These are phyloP conservation scores for Cryptus viduatorius DNA, from an alignment of 2,888 invertebrate species.

Conservation along the genomic window DNA sequence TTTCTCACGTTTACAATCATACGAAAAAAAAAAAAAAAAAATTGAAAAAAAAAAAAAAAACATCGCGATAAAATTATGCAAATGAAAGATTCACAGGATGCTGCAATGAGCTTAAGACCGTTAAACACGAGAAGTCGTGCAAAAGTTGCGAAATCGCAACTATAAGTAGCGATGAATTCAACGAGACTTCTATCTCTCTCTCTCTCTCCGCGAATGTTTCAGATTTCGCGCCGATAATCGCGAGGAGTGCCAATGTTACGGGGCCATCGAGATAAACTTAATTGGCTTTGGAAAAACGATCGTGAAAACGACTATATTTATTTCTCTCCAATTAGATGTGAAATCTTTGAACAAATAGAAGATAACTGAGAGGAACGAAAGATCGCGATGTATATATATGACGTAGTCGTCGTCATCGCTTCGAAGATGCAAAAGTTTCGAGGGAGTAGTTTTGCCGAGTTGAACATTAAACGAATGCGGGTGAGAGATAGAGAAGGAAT, in stretches of 20 bases:
- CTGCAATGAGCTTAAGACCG: neutral
- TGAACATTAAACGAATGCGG: neutral
- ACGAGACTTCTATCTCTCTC: neutral
- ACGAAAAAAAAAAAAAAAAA: neutral
- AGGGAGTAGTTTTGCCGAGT: slow-evolving; percentile 26
- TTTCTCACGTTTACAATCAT: neutral
- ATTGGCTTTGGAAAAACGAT: neutral
- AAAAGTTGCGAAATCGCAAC: neutral
- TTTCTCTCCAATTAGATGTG: neutral
- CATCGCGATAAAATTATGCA: neutral
- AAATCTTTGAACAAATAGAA: too few relatives aligned
- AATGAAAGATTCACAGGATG: too few relatives aligned
- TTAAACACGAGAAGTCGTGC: neutral
- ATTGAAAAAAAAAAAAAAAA: slow-evolving; percentile 1
- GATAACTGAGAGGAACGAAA: too few relatives aligned
- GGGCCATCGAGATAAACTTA: slow-evolving; percentile 5
- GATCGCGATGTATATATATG: neutral
- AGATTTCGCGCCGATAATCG: slow-evolving; percentile 2
- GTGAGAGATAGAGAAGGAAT: slow-evolving; percentile 12
- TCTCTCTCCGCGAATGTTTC: neutral
- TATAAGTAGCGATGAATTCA: neutral
- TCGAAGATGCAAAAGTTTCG: neutral
- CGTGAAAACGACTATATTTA: neutral
- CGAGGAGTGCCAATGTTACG: slow-evolving; percentile 6
- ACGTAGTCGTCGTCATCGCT: slow-evolving; percentile 4